Conservation (phyloP, 2,888 invertebrate species). For the Herminia tarsipennalis region DNA sequence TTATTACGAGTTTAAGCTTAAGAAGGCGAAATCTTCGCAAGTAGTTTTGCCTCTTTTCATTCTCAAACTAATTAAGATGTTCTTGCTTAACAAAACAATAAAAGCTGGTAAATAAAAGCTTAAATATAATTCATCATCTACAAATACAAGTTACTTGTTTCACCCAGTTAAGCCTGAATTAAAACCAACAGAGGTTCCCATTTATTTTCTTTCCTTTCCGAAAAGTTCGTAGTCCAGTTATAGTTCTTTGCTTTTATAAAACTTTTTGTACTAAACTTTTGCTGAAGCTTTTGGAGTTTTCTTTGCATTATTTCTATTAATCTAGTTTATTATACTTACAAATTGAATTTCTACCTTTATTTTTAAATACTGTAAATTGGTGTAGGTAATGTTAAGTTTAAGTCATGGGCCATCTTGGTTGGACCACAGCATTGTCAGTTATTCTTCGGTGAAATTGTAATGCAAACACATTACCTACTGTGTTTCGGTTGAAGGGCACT, state of each 20-base stretch:
- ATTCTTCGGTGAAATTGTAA: no score
- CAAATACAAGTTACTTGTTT: background rate
- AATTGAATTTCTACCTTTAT: background rate
- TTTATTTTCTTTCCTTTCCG: constrained; percentile 4
- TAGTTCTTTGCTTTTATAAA: constrained; percentile 9
- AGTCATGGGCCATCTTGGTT: no score
- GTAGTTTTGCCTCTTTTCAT: no score
- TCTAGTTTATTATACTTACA: background rate
- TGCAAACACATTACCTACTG: no score
- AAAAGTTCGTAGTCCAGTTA: constrained; percentile 1
- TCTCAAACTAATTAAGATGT: no score
- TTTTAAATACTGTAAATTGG: no score
- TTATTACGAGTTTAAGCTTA: no score
- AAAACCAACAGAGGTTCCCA: constrained; percentile 3
- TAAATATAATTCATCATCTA: background rate
- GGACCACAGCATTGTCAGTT: no score
- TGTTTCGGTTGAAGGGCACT: no score
- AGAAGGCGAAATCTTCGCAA: no score
- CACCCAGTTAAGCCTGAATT: constrained; percentile 2
- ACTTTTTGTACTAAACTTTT: constrained; percentile 7
- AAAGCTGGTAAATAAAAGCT: background rate
- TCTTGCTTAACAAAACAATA: no score
- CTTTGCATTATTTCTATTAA: background rate
- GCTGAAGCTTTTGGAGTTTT: constrained; percentile 1
- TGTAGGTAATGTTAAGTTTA: no score